Evolutionary conservation across 2,797 vertebrate genomes (phyloP), one percentile per base, ranked within the genome.

Genomic region (Poecile montanus): DNA sequence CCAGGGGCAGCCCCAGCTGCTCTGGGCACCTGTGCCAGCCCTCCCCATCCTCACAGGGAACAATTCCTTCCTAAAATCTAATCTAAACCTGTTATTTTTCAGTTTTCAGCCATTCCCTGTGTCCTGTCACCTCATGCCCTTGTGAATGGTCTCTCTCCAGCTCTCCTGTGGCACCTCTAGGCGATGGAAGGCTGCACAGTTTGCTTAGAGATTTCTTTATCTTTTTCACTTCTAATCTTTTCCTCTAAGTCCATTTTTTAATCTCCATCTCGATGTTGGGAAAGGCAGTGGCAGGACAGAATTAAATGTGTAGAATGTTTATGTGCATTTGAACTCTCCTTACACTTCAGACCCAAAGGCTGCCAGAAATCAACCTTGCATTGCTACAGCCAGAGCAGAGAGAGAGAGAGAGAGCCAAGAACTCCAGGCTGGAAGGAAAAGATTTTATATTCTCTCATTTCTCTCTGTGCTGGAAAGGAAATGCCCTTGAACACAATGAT

Each of bases 11-110:
- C 60, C 85, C 5, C 53, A 73, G 61, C 68, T 47, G 2, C n/a
- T 60, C 76, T 66, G 38, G 45, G n/a, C 57, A 65, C 29, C 75
- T 79, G 53, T 58, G 51, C 60, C 75, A 79, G 67, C 10, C 51
- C 42, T 45, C 0, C 0, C 3, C 60, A 17, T 11, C 67, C 29
- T 73, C 16, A 0, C 29, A 44, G 38, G 27, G 29, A 38, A 4
- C 0, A 73, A 88, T 80, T 80, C 7, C 17, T 34, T 11, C 47
- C 53, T 1, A 13, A 73, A 12, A 73, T 53, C 7, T 0, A 4
- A 53, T 9, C 10, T 34, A 34, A 53, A 15, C 11, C 20, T 16
- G 0, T 9, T 15, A 5, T 21, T 38, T 58, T 34, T 12, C 53
- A 40, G 25, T 29, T 4, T 47, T 9, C 30, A 73, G n/a, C 53